These are phyloP conservation scores for Acrossocheilus wenchowensis DNA, from an alignment of 2,797 vertebrate species.

Conservation along the genomic window DNA sequence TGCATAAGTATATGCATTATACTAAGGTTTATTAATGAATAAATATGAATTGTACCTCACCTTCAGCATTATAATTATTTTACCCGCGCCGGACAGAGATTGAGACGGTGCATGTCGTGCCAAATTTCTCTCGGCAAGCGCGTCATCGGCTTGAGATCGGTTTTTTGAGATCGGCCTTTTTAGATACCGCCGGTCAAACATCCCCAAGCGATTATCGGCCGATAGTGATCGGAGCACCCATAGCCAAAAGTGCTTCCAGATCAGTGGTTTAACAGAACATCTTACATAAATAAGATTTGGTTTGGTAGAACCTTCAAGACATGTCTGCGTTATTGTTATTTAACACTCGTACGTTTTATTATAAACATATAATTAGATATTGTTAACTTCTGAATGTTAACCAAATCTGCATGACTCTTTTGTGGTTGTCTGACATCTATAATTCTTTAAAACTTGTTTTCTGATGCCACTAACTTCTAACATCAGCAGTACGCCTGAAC, in stretches of 20 bases:
- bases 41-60: no score
- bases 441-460: background rate
- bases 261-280: background rate
- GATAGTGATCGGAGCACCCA: no score
- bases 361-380: background rate
- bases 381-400: background rate
- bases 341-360: background rate
- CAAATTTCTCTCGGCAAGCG: no score
- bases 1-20: no score
- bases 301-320: background rate
- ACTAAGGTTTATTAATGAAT: no score
- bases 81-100: no score
- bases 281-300: slow-evolving; percentile 7
- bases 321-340: background rate
- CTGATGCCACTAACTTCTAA: background rate
- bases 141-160: no score
- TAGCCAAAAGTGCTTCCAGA: background rate
- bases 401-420: background rate
- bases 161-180: no score
- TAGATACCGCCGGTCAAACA: no score
- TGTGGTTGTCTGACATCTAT: background rate
- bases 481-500: background rate
- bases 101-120: no score
- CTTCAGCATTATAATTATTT: no score
- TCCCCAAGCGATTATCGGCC: no score